Evolutionary conservation across 2,888 invertebrate species (phyloP).

Genomic region (Drosophila neotestacea): DNA sequence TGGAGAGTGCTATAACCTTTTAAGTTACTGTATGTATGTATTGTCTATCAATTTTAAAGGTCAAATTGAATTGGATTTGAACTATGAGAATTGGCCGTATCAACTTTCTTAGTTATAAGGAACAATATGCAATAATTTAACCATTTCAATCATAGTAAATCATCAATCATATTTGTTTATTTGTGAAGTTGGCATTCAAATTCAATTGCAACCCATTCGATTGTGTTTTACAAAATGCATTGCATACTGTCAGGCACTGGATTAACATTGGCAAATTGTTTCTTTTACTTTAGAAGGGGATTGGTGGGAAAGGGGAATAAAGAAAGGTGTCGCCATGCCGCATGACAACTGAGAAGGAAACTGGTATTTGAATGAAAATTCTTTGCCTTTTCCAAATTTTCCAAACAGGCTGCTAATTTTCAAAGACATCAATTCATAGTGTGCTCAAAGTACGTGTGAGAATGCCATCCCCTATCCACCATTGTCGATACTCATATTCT

Average conservation of each 20-base stretch:
- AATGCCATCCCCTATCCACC: slow-evolving; percentile 49
- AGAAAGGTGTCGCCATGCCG: slow-evolving; percentile 18
- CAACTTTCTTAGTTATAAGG: too few species aligned
- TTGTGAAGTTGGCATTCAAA: slow-evolving; percentile 33
- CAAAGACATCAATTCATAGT: slow-evolving; percentile 79
- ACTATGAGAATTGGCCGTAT: too few species aligned
- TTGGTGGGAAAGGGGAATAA: too few species aligned
- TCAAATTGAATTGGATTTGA: too few species aligned
- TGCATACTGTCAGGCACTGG: slow-evolving; percentile 58
- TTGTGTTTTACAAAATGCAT: slow-evolving; percentile 62
- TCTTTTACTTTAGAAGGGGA: slow-evolving; percentile 1
- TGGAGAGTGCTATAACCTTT: too few species aligned
- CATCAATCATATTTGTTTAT: not conserved
- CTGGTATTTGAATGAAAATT: slow-evolving; percentile 25
- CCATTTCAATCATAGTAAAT: too few species aligned
- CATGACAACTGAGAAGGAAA: not conserved
- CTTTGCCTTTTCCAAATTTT: slow-evolving; percentile 20
- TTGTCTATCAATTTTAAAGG: too few species aligned
- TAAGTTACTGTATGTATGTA: too few species aligned
- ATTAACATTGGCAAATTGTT: slow-evolving; percentile 29
- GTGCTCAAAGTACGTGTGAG: slow-evolving; percentile 72
- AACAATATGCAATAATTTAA: too few species aligned
- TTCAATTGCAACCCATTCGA: slow-evolving; percentile 58
- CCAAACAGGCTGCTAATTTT: slow-evolving; percentile 78
- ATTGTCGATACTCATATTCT: slow-evolving; percentile 21